Evolutionary conservation across 2,797 vertebrate genomes (phyloP).

Genomic region (Mallotus villosus): DNA sequence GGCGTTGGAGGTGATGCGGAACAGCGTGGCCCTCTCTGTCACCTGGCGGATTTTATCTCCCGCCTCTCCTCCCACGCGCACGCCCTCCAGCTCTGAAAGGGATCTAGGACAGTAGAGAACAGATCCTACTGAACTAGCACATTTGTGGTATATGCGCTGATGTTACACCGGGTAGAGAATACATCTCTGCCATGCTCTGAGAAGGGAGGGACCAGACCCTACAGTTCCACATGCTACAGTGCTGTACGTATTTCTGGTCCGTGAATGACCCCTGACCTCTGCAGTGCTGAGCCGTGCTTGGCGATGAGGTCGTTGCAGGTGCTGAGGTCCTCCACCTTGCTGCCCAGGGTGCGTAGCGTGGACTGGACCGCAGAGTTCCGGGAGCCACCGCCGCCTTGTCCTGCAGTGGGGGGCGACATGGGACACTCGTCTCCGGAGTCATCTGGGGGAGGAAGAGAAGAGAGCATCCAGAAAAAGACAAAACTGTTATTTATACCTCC

Average conservation of each 20-base stretch:
- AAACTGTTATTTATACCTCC: not conserved
- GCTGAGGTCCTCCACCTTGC: conserved; percentile 93
- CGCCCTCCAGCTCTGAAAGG: conserved; percentile 90
- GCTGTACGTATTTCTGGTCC: not conserved
- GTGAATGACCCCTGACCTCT: conserved; percentile 70
- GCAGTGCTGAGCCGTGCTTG: conserved; percentile 94
- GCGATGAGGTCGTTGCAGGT: conserved; percentile 97
- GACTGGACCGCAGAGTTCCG: conserved; percentile 92
- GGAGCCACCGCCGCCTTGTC: conserved; percentile 67
- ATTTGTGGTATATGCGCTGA: too few relatives aligned
- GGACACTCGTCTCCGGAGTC: conserved; percentile 91
- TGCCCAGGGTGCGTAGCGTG: conserved; percentile 85
- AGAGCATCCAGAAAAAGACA: too few relatives aligned
- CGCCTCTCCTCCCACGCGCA: conserved; percentile 81
- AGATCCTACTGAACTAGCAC: too few relatives aligned
- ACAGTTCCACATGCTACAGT: not conserved
- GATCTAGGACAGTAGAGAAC: conserved; percentile 76
- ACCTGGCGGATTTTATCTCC: conserved; percentile 94
- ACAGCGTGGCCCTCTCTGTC: conserved; percentile 91
- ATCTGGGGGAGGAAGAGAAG: conserved; percentile 68
- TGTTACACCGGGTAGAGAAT: too few relatives aligned
- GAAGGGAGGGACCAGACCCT: too few relatives aligned
- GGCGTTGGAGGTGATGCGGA: conserved; percentile 95
- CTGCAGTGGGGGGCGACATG: conserved; percentile 72
- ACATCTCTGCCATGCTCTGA: too few relatives aligned